phyloP scores from a whole-genome alignment of 2,113 vertebrate species.

The Eulemur macaco region DNA sequence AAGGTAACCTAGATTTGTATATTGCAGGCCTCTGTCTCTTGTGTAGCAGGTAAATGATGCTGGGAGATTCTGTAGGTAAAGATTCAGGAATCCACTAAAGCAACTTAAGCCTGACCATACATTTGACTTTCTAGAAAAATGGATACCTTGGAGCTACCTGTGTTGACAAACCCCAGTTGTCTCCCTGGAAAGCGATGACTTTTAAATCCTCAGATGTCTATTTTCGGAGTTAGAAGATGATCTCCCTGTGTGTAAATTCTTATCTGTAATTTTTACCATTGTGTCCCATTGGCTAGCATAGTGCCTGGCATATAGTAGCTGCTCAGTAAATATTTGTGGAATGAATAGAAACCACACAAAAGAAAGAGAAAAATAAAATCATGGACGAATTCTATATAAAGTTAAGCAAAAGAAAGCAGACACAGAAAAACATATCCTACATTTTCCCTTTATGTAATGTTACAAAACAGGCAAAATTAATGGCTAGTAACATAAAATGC shows the following conservation, averaged over 20 bases:
- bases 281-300: not conserved
- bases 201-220: not conserved
- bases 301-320: not conserved
- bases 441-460: not conserved
- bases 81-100: not conserved
- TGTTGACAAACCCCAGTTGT: not conserved
- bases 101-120: not conserved
- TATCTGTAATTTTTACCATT: not conserved
- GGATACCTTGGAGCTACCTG: not conserved
- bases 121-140: not conserved
- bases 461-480: not conserved
- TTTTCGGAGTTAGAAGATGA: not conserved
- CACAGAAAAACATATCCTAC: not conserved
- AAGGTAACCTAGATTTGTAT: not conserved
- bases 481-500: not conserved
- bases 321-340: not conserved
- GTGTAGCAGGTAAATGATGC: not conserved
- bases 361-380: slow-evolving; percentile 28
- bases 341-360: not conserved
- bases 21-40: not conserved
- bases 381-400: not conserved
- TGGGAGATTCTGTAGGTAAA: not conserved
- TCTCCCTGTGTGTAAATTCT: not conserved
- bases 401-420: not conserved
- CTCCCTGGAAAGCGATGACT: not conserved